Evolutionary conservation across 1,140 invertebrate species (phyloP).

Genomic region (Drosophila insularis): DNA sequence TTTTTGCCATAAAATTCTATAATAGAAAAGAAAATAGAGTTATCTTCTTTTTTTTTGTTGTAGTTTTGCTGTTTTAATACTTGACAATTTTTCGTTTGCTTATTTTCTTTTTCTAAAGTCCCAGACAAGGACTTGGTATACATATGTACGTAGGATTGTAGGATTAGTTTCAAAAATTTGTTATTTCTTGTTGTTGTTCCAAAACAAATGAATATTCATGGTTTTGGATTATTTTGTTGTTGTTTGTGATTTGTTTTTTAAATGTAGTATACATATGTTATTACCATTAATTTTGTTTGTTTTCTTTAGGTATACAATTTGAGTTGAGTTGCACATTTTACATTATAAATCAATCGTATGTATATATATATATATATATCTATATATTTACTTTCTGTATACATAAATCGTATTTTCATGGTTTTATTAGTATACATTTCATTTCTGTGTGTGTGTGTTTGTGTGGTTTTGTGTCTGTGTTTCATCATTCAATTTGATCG

Average conservation of each 20-base stretch:
- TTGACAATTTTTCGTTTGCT: background rate
- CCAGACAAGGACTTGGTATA: slow-evolving; percentile 6
- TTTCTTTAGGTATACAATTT: slow-evolving; percentile 7
- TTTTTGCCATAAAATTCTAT: background rate
- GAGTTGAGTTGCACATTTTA: slow-evolving; percentile 7
- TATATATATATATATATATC: slow-evolving; percentile 5
- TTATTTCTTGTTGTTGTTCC: background rate
- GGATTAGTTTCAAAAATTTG: slow-evolving; percentile 7
- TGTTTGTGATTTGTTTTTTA: background rate
- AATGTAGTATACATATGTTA: slow-evolving; percentile 3
- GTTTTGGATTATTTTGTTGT: background rate
- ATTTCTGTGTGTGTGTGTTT: background rate
- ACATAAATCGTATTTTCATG: slow-evolving; percentile 7
- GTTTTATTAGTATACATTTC: slow-evolving; percentile 3
- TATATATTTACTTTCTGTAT: background rate
- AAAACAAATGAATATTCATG: background rate
- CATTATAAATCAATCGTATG: slow-evolving; percentile 6
- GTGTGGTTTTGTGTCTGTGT: background rate
- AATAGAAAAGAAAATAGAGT: background rate
- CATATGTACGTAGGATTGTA: slow-evolving; percentile 8
- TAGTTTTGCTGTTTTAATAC: background rate
- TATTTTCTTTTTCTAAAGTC: background rate
- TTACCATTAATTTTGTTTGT: background rate
- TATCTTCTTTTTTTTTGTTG: background rate
- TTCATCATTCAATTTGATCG: background rate